phyloP scores from a whole-genome alignment of 2,888 invertebrate genomes.

The Scotopteryx bipunctaria region DNA sequence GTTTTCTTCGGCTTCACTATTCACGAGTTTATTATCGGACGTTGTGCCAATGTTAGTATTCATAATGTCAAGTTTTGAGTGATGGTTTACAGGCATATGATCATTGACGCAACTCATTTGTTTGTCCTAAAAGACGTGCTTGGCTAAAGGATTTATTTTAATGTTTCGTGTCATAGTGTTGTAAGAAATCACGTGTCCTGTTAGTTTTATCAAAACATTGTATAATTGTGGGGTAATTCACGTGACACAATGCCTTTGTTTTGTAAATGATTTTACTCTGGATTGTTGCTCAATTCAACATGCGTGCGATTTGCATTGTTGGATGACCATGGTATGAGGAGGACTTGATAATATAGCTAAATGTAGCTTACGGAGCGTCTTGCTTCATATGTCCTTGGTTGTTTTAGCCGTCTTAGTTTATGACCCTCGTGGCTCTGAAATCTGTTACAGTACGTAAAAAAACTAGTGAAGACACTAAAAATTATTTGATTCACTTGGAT shows the following conservation, averaged over 20 bases:
- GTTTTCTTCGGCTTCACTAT: too few species aligned
- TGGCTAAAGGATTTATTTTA: conserved; percentile 13
- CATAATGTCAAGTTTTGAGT: conserved; percentile 15
- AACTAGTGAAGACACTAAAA: too few species aligned
- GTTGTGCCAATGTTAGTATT: conserved; percentile 20
- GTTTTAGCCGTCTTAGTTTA: too few species aligned
- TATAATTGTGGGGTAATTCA: conserved; percentile 39
- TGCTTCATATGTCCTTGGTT: neutral
- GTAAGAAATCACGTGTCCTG: conserved; percentile 31
- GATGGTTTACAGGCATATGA: neutral
- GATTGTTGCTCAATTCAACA: conserved; percentile 43
- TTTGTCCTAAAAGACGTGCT: conserved; percentile 11
- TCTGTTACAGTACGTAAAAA: too few species aligned
- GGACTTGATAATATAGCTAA: neutral
- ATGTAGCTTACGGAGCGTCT: too few species aligned
- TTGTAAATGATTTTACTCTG: conserved; percentile 40
- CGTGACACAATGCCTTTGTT: conserved; percentile 51
- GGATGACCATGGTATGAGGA: conserved; percentile 6
- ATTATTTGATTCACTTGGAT: too few species aligned
- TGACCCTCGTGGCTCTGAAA: too few species aligned
- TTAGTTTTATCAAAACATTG: conserved; percentile 37
- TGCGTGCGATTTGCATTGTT: conserved; percentile 28
- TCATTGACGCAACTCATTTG: conserved; percentile 20
- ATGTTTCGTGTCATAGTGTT: conserved; percentile 19
- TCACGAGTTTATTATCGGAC: too few species aligned